Percentiles rank a stretch among this genome's conserved stretches.
Conservation (phyloP, 2,113 vertebrate genomes). For the Hippocampus comes region DNA sequence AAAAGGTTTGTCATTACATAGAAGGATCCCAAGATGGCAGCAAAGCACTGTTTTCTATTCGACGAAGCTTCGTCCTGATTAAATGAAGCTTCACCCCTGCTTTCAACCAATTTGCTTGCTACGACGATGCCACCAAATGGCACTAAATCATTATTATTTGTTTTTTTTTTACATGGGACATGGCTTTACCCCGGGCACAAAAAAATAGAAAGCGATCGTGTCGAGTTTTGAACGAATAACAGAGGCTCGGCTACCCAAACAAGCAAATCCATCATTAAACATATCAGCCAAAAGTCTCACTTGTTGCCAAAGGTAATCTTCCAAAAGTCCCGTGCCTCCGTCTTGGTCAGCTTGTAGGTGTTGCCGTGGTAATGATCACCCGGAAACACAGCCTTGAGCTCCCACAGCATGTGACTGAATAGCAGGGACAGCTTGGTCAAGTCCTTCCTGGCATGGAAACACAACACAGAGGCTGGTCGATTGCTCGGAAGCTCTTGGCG, state of each 20-base stretch:
- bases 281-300: constrained; percentile 55
- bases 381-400: constrained; percentile 77
- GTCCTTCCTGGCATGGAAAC: constrained; percentile 68
- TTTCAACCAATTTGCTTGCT: neutral
- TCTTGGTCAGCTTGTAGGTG: constrained; percentile 68
- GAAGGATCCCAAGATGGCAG: too few species aligned
- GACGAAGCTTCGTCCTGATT: neutral
- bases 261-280: neutral
- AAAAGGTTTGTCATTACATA: too few species aligned
- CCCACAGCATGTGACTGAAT: constrained; percentile 84
- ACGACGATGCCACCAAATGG: neutral
- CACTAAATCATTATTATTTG: neutral
- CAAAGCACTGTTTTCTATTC: neutral
- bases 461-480: neutral
- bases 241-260: neutral
- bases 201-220: neutral
- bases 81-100: neutral
- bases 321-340: constrained; percentile 79
- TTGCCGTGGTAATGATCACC: constrained; percentile 74
- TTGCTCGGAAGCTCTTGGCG: neutral
- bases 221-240: too few species aligned
- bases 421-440: constrained; percentile 82
- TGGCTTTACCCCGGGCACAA: neutral
- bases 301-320: constrained; percentile 68
- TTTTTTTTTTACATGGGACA: neutral